Evolutionary conservation across 2,888 invertebrate species (phyloP), one percentile per base, ranked within the genome.

Genomic region (Thymelicus lineola): DNA sequence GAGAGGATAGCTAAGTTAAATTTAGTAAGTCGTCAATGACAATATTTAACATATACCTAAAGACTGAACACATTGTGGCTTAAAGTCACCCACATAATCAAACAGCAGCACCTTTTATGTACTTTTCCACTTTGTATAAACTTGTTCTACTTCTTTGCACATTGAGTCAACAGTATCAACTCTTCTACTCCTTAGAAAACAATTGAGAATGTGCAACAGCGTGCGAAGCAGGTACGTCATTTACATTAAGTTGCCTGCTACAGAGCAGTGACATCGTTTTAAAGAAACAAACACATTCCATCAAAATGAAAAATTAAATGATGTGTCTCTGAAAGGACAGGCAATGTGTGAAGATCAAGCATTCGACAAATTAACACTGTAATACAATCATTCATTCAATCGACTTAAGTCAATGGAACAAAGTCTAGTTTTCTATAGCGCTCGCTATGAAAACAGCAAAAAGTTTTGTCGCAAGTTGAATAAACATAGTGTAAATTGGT

Each of bases 401-500:
- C 6, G 12, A 17, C 64, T 73, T 74, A 66, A 14, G 5, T 0
- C 15, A 42, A 71, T 36, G 7, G 35, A n/a, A 50, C 63, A 79
- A 74, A 66, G 60, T 55, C 57, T 70, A 72, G 55, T 68, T 63
- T 71, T 66, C 50, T 7, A 15, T 28, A 2, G 9, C 17, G 17
- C 62, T 66, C 9, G 6, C 1, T 67, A 70, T 46, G 6, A 7
- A 6, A 59, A 15, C 55, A 17, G 78, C 50, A 77, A 59, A 6
- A 70, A 46, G 10, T 75, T 78, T 83, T 80, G 85, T 82, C 50
- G 74, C 75, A 80, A 79, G 82, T 86, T 87, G 87, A 91, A 90
- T 87, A 89, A 90, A 91, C 88, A 90, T 79, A 82, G 84, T 85
- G 91, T 90, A 87, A 91, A 91, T 88, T 91, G 89, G 89, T 89